Evolutionary conservation across 2,797 vertebrate genomes (phyloP), one percentile per base, ranked within the genome.

Genomic region (Betta splendens): DNA sequence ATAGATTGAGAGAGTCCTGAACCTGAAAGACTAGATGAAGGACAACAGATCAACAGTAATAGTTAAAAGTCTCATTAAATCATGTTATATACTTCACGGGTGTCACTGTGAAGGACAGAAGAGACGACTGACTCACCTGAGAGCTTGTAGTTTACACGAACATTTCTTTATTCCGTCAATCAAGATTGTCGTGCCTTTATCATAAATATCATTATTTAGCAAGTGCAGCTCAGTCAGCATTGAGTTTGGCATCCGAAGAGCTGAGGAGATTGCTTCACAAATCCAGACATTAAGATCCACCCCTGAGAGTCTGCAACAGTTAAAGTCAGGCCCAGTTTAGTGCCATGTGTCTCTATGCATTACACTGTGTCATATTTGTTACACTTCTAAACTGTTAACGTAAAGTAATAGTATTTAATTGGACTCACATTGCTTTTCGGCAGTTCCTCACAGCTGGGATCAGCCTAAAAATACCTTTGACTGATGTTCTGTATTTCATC

Each of bases 401-500:
- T 6, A 18, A 53, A 22, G 4, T 49, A 18, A 38, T n/a, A n/a
- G n/a, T n/a, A n/a, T n/a, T n/a, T n/a, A n/a, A n/a, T n/a, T n/a
- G n/a, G n/a, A 22, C 66, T 55, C 2, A 72, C 77, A 23, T 63
- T 43, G 9, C 56, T 13, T 33, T 72, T 33, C 13, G 69, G 45
- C 68, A 22, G 53, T 75, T 79, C 10, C 69, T 75, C 10, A 76
- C 33, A 15, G 69, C 77, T 49, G 77, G 72, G 13, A 72, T 0
- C 10, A 79, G 57, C 22, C 72, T 52, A 7, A 75, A 72, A 45
- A 66, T 5, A 21, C 64, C 61, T 22, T 1, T 60, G 15, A 0
- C 3, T 45, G 57, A 40, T 25, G 72, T 53, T 54, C 49, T 80
- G 72, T 77, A 80, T 58, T 52, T 79, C 28, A 25, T 72, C 26